Evolutionary conservation across 2,888 invertebrate genomes (phyloP).

Genomic region (Petrophora chlorosata): DNA sequence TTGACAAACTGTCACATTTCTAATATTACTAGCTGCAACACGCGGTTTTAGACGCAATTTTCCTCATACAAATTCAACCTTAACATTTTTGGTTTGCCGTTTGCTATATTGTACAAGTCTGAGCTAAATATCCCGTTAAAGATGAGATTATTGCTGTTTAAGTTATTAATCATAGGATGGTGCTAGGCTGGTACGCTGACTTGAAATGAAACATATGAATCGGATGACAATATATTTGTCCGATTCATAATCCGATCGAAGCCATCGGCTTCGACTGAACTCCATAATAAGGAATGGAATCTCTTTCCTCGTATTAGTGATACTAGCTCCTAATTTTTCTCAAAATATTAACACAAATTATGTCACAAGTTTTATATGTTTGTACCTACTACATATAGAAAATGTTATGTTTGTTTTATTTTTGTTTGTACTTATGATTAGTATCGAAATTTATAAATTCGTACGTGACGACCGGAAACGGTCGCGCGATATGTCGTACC

Average conservation of each 20-base stretch:
- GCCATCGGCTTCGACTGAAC: conserved; percentile 52
- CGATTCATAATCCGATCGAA: conserved; percentile 65
- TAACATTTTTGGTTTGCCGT: too few relatives aligned
- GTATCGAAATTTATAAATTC: conserved; percentile 62
- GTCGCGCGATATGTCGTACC: conserved; percentile 74
- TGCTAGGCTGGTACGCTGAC: conserved; percentile 74
- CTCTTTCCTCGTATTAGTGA: conserved; percentile 82
- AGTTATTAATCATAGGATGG: conserved; percentile 49
- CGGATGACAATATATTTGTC: conserved; percentile 80
- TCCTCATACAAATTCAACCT: too few relatives aligned
- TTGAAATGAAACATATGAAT: conserved; percentile 79
- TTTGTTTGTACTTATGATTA: conserved; percentile 75
- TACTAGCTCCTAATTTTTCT: conserved; percentile 82
- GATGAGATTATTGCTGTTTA: conserved; percentile 42
- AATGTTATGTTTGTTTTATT: conserved; percentile 80
- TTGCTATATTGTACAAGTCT: not conserved
- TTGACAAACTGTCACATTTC: too few relatives aligned
- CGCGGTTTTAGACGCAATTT: too few relatives aligned
- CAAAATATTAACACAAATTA: conserved; percentile 78
- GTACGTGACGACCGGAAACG: conserved; percentile 51
- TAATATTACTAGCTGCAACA: too few relatives aligned
- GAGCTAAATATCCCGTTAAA: conserved; percentile 9
- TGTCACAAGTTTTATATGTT: conserved; percentile 77
- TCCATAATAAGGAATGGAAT: conserved; percentile 78
- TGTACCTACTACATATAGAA: conserved; percentile 69